Base-by-base conservation (phyloP, 2,888 invertebrate genomes). In the Tiliacea citrago region DNA sequence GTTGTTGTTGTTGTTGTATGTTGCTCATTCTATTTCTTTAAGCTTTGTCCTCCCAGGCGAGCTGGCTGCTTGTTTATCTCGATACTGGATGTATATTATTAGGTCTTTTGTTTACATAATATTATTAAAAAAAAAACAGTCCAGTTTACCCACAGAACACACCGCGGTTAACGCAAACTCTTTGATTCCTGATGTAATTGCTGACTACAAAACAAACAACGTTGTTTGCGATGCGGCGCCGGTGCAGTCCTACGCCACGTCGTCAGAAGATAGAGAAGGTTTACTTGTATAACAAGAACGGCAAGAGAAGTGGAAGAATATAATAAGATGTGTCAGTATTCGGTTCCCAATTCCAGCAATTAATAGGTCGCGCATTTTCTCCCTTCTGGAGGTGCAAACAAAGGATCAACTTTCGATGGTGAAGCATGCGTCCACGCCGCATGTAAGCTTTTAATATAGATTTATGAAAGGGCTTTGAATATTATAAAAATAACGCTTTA, bases 201-300 rank as follows among this genome's bases (percentile, higher is more conserved):
- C 70, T 29, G 21, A 21, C 70, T 67, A 62, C 82, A 83, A 81
- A 82, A 79, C 74, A 74, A 80, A 83, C 79, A 84, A 85, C 86
- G 76, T 51, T 66, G 63, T 67, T 39, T 70, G 63, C 21, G 79
- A 74, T 61, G 39, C 29, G 78, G 69, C 57, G 2, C 60, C 24
- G 78, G 69, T 51, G 1, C 60, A 62, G 67, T 74, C 77, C 45
- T n/a, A 24, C 18, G 12, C 12, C 57, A 49, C 65, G 18, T 29
- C n/a, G 21, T 0, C 53, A 42, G 39, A 1, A 61, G 9, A 55
- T 7, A 24, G 16, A 77, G 45, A 61, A 78, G 61, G 39, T 66
- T 12, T 13, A 66, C 18, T 72, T 39, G 13, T 21, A n/a, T n/a
- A 16, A 24, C 77, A 57, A 35, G 35, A 47, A 45, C 18, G 7